Evolutionary conservation across 1,140 invertebrate species (phyloP), one percentile per base, ranked within the genome.

Genomic region (Plectrocnemia conspersa): DNA sequence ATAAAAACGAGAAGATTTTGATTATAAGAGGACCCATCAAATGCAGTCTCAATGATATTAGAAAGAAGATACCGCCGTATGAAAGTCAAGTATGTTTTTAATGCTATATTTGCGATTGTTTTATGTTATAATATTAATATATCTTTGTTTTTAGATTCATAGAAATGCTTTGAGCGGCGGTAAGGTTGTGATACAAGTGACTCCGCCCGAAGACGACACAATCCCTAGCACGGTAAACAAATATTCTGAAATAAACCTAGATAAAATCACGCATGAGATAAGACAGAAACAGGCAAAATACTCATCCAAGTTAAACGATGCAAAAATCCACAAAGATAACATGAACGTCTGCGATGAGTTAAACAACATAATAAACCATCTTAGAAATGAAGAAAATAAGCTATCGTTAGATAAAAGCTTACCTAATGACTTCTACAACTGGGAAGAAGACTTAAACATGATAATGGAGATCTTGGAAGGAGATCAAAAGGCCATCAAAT

Each of bases 141-240:
- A 23, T 42, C 1, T 4, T 42, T 1, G n/a, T 16, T 56, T 56
- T 13, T 41, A 56, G 54, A 22, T 56, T 32, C 46, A 56, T 32
- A 22, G 54, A 16, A 49, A 50, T 9, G 27, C 24, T 29, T 49
- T 56, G 6, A 56, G 54, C 18, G 54, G 54, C 2, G 54, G 54
- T 1, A 49, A 56, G 11, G 22, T 49, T 6, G 21, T 49, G 25
- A 44, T 35, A 15, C 40, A 40, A 11, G 23, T 23, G 24, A 13
- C 33, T 21, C 11, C 35, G 3, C 11, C 11, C n/a, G 36, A 32
- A 32, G 29, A 54, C 6, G 19, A 33, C 18, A n/a, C 41, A 19
- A 49, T 56, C 29, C 44, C 44, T 27, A 48, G 13, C n/a, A 48
- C 54, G 1, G 36, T 56, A 1, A 46, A 54, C 13, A 47, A 46